Evolutionary conservation across 1,140 invertebrate species (phyloP), one percentile per base, ranked within the genome.

Genomic region (Marisa cornuarietis): DNA sequence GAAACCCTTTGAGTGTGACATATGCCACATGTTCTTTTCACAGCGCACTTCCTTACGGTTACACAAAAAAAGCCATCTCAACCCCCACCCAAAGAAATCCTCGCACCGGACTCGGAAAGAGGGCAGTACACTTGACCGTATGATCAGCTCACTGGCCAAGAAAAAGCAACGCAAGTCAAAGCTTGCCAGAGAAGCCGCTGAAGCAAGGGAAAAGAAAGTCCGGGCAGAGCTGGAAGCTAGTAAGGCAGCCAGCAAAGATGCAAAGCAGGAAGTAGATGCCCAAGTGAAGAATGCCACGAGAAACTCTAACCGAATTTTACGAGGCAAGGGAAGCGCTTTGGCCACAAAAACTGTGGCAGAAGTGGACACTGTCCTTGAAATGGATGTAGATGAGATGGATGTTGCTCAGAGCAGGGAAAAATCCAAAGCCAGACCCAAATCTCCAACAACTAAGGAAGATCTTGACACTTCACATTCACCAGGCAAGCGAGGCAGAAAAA

Each of bases 11-110:
- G 76, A 22, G 63, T 77, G 76, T 49, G 65, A 77, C 63, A 54
- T 77, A 7, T 77, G 76, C 65, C 42, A 42, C 49, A 54, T 49
- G 13, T 24, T 51, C 49, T 77, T 77, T 63, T 77, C 76, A 13
- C 76, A 77, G 49, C 76, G 76, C 63, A 77, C 76, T n/a, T 77
- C 76, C 6, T 65, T 77, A 63, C 76, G 76, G 11, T 63, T 68
- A 63, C 76, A 77, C 76, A 66, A 63, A 42, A 77, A 77, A 65
- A 77, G 65, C 76, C 76, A 77, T 63, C 65, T 77, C 26, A 77
- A 68, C 76, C 76, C 76, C 5, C 63, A 68, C 61, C 63, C 65
- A 31, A 77, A 77, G 63, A 77, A 69, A 63, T 22, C 74, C 26
- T 14, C 26, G n/a, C n/a, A 24, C 11, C 65, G 63, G 22, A 24